A percentile compares a stretch with the other conserved stretches of the same genome.
Evolutionary conservation across 1,140 invertebrate genomes (phyloP).

Genomic region (Pararge aegeria): DNA sequence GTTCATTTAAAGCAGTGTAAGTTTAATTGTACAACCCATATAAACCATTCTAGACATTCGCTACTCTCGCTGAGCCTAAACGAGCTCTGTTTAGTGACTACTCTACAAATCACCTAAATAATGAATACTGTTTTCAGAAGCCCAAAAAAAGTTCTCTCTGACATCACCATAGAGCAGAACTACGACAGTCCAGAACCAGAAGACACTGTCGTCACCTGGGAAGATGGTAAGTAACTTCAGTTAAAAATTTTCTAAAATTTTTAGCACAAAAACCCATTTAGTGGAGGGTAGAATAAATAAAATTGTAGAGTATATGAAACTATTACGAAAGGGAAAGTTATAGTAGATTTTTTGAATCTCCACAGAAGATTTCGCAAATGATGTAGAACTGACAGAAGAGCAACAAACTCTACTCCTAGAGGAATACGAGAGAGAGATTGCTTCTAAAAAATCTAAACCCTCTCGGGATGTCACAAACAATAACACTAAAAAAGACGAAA

Average conservation of each 20-base stretch:
- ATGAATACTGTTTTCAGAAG: constrained; percentile 46
- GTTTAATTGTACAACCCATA: too few species aligned
- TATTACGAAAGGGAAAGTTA: background rate
- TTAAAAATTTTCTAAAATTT: too few species aligned
- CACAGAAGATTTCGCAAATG: constrained; percentile 81
- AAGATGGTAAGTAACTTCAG: constrained; percentile 57
- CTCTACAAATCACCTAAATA: background rate
- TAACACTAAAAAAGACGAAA: constrained; percentile 41
- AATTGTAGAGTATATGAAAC: too few species aligned
- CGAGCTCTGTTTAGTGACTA: too few species aligned
- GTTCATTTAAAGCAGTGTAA: too few species aligned
- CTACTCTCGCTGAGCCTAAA: too few species aligned
- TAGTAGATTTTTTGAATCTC: constrained; percentile 8
- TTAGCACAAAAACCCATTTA: too few species aligned
- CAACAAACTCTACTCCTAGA: constrained; percentile 81
- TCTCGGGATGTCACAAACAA: constrained; percentile 54
- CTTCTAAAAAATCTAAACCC: constrained; percentile 52
- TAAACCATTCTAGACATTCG: too few species aligned
- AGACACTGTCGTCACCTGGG: constrained; percentile 59
- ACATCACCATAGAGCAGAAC: constrained; percentile 39
- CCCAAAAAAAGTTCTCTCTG: constrained; percentile 60
- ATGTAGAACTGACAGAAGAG: constrained; percentile 82
- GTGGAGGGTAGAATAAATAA: too few species aligned
- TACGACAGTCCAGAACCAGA: constrained; percentile 37
- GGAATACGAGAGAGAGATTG: constrained; percentile 79